Conservation (phyloP, 2,797 vertebrate genomes). For the Pampus argenteus region DNA sequence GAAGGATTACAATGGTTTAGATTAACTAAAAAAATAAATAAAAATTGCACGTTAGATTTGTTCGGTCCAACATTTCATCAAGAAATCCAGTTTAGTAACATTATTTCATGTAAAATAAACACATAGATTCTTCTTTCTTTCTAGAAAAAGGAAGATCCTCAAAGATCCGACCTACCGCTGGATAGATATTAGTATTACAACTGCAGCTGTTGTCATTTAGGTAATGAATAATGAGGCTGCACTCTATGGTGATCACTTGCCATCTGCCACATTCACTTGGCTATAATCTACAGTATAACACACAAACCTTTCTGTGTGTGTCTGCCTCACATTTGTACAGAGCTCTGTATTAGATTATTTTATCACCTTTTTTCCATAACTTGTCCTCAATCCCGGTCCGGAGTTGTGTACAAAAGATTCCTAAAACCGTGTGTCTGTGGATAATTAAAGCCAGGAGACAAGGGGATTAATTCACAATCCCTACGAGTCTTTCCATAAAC, state of each 20-base stretch:
- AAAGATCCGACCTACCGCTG: constrained; percentile 22
- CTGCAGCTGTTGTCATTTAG: constrained; percentile 80
- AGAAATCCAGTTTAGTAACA: not conserved
- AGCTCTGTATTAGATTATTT: constrained; percentile 49
- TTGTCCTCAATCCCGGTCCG: constrained; percentile 67
- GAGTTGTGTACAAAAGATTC: constrained; percentile 67
- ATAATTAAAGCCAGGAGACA: constrained; percentile 80
- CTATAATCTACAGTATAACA: constrained; percentile 68
- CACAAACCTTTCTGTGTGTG: constrained; percentile 42
- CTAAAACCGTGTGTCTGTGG: constrained; percentile 72
- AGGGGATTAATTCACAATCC: constrained; percentile 84
- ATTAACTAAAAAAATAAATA: constrained; percentile 66
- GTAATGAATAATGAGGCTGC: constrained; percentile 72
- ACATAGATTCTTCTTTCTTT: not conserved
- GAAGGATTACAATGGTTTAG: constrained; percentile 74
- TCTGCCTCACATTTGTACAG: constrained; percentile 40
- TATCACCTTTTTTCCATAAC: constrained; percentile 70
- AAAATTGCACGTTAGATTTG: constrained; percentile 29
- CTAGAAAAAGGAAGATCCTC: not conserved
- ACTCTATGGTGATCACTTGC: constrained; percentile 62
- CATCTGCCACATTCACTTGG: constrained; percentile 75
- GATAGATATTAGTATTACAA: constrained; percentile 44
- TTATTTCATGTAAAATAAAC: not conserved
- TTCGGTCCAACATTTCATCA: constrained; percentile 25
- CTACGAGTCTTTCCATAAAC: constrained; percentile 77